Conservation (phyloP, 53 echinoderm and acorn worm genomes). For the Apostichopus leukothele region DNA sequence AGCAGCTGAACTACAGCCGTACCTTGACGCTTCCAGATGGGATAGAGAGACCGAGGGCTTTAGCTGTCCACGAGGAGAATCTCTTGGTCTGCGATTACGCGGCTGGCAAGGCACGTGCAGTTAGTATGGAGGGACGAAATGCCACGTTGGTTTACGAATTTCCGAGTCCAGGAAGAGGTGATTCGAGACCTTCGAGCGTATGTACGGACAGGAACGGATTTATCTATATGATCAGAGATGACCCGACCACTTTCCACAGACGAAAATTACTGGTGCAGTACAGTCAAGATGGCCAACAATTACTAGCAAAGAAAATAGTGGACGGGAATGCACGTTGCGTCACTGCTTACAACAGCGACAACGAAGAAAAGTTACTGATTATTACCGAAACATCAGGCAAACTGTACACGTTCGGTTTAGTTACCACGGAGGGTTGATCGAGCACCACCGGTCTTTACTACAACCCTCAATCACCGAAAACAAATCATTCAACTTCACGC, state of each 20-base stretch:
- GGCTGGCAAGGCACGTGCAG: background rate
- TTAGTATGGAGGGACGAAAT: background rate
- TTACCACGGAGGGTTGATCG: background rate
- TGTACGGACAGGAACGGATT: slow-evolving; percentile 12
- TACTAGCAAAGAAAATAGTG: background rate
- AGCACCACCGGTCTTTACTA: too few relatives aligned
- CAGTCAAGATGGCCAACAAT: slow-evolving; percentile 2
- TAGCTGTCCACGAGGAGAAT: background rate
- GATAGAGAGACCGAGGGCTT: background rate
- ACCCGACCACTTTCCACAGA: background rate
- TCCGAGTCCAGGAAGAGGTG: background rate
- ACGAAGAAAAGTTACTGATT: background rate
- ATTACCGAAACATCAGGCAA: slow-evolving; percentile 6
- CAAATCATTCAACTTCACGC: too few relatives aligned
- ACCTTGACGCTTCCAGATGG: background rate
- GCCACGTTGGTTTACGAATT: slow-evolving; percentile 4
- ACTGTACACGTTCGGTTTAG: background rate
- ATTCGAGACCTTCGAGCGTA: background rate
- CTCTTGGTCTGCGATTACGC: slow-evolving; percentile 19
- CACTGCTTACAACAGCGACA: background rate
- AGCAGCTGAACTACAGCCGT: background rate
- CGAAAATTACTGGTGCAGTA: slow-evolving; percentile 9
- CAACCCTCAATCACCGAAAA: too few relatives aligned
- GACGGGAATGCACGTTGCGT: slow-evolving; percentile 14
- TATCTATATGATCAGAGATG: background rate